phyloP scores from a whole-genome alignment of 2,888 invertebrate species.

The Latheticus oryzae region DNA sequence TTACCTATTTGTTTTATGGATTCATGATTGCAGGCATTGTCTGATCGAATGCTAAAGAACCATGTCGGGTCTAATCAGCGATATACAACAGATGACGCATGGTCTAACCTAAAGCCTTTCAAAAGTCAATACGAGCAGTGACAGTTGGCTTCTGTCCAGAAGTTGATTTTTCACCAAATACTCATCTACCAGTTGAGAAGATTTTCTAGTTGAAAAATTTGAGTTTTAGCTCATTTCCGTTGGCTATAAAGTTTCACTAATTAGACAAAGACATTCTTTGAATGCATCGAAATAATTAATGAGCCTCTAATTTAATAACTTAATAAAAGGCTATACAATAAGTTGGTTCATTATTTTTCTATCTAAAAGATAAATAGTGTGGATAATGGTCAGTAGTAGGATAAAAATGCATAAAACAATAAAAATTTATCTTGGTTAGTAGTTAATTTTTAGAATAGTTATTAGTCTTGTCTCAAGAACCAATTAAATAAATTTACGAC shows the following conservation, averaged over 20 bases:
- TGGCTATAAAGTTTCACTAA: too few species aligned
- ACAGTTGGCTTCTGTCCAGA: too few species aligned
- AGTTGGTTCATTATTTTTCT: too few species aligned
- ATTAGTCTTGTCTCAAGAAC: slow-evolving; percentile 25
- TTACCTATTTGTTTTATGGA: slow-evolving; percentile 36
- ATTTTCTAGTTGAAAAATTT: slow-evolving; percentile 2
- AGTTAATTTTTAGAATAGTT: slow-evolving; percentile 9
- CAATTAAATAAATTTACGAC: slow-evolving; percentile 24
- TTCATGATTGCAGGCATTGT: slow-evolving; percentile 24
- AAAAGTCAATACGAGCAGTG: too few species aligned
- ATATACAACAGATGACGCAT: slow-evolving; percentile 14
- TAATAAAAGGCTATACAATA: too few species aligned
- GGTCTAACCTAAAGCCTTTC: too few species aligned
- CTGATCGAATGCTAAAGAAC: slow-evolving; percentile 2
- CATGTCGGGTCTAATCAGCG: slow-evolving; percentile 18
- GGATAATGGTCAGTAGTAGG: slow-evolving; percentile 2
- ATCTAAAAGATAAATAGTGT: slow-evolving; percentile 8
- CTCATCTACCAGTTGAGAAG: too few species aligned
- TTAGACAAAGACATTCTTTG: too few species aligned
- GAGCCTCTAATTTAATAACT: too few species aligned
- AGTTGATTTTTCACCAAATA: too few species aligned
- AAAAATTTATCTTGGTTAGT: slow-evolving; percentile 17
- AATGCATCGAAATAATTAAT: too few species aligned
- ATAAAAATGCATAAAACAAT: slow-evolving; percentile 7
- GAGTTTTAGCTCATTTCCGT: too few species aligned